phyloP scores from a whole-genome alignment of 2,888 invertebrate genomes.

The Oscheius sp. region DNA sequence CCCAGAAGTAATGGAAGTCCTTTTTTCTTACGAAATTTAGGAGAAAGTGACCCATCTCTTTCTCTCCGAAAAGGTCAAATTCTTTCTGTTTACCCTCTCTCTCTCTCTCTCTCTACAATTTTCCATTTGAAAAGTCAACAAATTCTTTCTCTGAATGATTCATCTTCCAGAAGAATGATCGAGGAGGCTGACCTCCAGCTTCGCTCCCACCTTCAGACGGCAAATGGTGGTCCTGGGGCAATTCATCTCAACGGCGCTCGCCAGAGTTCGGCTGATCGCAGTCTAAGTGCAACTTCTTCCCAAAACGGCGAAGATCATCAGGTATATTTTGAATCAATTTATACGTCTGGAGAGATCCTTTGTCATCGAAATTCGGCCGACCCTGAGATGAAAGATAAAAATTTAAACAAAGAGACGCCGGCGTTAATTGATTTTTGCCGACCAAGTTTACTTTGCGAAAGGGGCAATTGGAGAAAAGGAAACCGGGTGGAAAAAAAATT shows the following conservation, averaged over 20 bases:
- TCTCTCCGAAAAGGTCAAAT: too few species aligned
- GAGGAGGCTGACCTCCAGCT: conserved; percentile 25
- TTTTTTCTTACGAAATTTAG: too few species aligned
- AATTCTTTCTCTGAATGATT: neutral
- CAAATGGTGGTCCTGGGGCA: neutral
- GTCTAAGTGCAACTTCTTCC: conserved; percentile 19
- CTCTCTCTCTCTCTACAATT: conserved; percentile 2
- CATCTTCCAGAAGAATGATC: conserved; percentile 13
- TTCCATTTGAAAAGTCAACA: neutral
- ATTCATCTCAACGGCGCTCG: conserved; percentile 9
- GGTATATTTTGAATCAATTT: neutral
- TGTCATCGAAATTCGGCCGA: conserved; percentile 6
- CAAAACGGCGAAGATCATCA: conserved; percentile 25
- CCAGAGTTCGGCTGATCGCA: conserved; percentile 25
- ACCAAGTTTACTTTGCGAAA: conserved; percentile 23
- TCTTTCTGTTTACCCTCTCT: neutral
- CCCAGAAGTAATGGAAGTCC: too few species aligned
- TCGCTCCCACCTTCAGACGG: neutral
- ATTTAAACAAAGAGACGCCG: conserved; percentile 18
- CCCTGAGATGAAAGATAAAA: conserved; percentile 30
- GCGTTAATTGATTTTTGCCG: conserved; percentile 22
- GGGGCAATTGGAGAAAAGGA: neutral
- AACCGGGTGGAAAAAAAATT: neutral
- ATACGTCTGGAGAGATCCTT: neutral
- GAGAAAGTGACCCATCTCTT: too few species aligned